These are phyloP conservation scores for Pseudolycoriella hygida DNA, from an alignment of 2,888 invertebrate species.

Conservation along the genomic window DNA sequence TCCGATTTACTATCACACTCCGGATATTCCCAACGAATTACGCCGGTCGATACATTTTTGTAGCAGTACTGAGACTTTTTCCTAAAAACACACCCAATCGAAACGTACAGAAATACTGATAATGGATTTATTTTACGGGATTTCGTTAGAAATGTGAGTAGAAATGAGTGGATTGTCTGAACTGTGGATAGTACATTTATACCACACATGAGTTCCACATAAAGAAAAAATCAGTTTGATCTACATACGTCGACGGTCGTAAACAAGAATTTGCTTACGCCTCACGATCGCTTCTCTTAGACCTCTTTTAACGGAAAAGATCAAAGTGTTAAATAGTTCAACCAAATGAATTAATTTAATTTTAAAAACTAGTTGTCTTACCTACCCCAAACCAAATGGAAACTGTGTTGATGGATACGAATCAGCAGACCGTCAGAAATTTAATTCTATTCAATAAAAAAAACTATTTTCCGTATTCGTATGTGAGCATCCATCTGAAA, in stretches of 20 bases:
- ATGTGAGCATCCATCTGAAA: too few relatives aligned
- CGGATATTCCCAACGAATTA: constrained; percentile 47
- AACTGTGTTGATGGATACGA: neutral
- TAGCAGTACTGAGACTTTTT: constrained; percentile 49
- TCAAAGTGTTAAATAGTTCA: constrained; percentile 5
- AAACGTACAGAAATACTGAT: constrained; percentile 10
- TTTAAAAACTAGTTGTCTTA: neutral
- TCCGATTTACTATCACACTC: constrained; percentile 16
- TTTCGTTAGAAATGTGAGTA: too few relatives aligned
- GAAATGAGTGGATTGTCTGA: too few relatives aligned
- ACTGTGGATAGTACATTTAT: too few relatives aligned
- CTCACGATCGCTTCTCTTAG: neutral
- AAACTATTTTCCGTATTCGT: too few relatives aligned
- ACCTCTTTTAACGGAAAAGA: neutral
- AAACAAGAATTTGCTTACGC: too few relatives aligned
- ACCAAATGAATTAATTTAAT: neutral
- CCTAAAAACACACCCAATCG: constrained; percentile 31
- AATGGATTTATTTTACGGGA: neutral
- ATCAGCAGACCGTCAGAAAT: too few relatives aligned
- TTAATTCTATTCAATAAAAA: too few relatives aligned
- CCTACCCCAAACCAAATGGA: neutral
- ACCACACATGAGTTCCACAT: too few relatives aligned
- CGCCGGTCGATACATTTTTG: constrained; percentile 37
- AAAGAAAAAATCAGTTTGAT: too few relatives aligned
- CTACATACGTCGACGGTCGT: too few relatives aligned